These are phyloP conservation scores for Pongo abelii DNA, from an alignment of 2,113 vertebrate genomes.

Conservation along the genomic window DNA sequence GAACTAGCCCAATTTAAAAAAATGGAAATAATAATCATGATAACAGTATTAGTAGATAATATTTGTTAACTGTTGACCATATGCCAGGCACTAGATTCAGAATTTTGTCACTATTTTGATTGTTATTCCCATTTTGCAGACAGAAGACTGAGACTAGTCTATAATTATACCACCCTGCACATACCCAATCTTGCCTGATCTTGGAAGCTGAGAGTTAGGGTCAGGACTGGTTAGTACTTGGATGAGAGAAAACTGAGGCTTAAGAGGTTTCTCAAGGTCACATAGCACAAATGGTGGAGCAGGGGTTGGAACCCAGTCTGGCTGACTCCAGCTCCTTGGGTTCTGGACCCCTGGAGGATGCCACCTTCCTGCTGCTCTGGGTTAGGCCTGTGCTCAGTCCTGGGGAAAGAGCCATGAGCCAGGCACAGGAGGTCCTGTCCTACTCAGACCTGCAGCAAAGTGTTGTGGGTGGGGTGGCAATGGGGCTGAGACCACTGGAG, in stretches of 20 bases:
- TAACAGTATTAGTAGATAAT: neutral
- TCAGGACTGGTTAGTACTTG: neutral
- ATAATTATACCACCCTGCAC: neutral
- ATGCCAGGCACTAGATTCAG: neutral
- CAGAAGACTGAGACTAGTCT: neutral
- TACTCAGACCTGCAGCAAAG: neutral
- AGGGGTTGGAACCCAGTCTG: neutral
- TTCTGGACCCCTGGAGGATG: neutral
- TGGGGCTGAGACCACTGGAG: neutral
- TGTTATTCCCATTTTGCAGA: neutral
- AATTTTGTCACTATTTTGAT: neutral
- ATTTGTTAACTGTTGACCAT: neutral
- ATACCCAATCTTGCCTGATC: neutral
- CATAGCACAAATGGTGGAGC: neutral
- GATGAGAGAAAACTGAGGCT: neutral
- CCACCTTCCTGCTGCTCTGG: neutral
- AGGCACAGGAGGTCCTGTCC: neutral
- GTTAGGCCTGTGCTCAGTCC: neutral
- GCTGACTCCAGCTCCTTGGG: neutral
- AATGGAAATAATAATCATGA: neutral
- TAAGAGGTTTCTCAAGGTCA: neutral
- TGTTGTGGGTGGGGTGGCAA: accelerated
- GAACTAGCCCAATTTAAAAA: neutral
- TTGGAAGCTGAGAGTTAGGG: neutral
- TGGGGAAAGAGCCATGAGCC: neutral